Conservation (phyloP, 2,113 vertebrate species). For the Enhydra lutris region DNA sequence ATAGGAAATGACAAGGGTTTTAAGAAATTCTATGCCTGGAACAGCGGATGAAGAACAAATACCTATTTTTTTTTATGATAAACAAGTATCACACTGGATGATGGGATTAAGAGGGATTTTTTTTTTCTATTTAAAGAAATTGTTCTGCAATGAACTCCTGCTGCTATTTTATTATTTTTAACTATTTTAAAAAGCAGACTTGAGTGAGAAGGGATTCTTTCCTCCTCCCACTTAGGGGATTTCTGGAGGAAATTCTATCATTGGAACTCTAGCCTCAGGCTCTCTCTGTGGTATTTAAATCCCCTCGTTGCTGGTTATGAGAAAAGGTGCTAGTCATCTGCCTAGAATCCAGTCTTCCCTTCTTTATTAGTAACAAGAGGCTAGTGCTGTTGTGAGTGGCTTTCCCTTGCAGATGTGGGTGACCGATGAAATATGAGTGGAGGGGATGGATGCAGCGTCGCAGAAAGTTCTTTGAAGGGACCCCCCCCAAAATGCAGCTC, state of each 20-base stretch:
- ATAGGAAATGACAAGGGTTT: not conserved
- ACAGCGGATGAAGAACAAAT: not conserved
- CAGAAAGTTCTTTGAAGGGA: not conserved
- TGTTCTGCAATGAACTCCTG: not conserved
- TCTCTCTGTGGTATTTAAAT: not conserved
- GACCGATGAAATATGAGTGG: not conserved
- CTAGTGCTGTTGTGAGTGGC: not conserved
- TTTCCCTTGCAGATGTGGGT: not conserved
- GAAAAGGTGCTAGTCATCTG: not conserved
- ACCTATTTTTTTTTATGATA: not conserved
- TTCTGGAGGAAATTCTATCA: not conserved
- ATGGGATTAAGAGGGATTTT: slow-evolving; percentile 9
- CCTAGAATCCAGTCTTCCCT: not conserved
- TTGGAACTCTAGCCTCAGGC: not conserved
- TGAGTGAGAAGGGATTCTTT: not conserved
- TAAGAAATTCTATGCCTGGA: not conserved
- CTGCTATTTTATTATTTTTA: not conserved
- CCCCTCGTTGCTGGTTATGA: not conserved
- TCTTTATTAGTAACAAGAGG: not conserved
- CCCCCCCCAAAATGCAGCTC: not conserved
- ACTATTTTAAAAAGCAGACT: not conserved
- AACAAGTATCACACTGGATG: not conserved
- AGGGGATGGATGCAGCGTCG: not conserved
- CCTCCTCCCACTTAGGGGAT: not conserved
- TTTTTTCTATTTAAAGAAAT: not conserved